Evolutionary conservation across 2,113 vertebrate genomes (phyloP), one percentile per base, ranked within the genome.

Genomic region (Mormyrus lacerda): DNA sequence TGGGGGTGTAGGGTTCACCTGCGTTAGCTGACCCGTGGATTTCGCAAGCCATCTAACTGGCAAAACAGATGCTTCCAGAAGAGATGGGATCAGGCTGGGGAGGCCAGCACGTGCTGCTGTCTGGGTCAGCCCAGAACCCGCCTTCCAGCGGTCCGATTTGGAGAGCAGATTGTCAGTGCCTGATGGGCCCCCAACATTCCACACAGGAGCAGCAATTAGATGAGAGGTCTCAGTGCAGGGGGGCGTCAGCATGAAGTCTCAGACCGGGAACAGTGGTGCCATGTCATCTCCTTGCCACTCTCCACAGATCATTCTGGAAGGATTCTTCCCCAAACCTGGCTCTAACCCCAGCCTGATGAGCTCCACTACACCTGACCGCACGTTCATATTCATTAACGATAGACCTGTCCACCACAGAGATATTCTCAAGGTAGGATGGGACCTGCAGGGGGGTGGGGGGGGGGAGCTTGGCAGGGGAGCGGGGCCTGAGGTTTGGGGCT

Each of bases 321-420:
- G 98, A 87, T 99, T 97, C 92, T 93, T 99, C 91, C 98, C 98
- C 76, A 98, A 97, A 90, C 94, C 94, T 31, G 95, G 96, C 44
- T 95, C 96, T 42, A 96, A 98, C 90, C 93, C 90, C 76, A 95
- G 93, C 86, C 93, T 95, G 19, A 97, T 96, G 82, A 97, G 97
- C 92, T 96, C 97, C 87, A 96, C 96, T 35, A 95, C 93, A 87
- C 94, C 97, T 85, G 98, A 99, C 91, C 97, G 95, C 93, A 98
- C 97, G 44, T 98, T 98, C 48, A 91, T 99, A 90, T 98, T 96
- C 91, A 93, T 99, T 91, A 99, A 99, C 89, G 94, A 93, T 90
- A 96, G 98, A 42, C 98, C 98, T 0, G 93, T 99, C 90, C 95
- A 97, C 90, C 96, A 97, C 11, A 99, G 98, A 94, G 97, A 99